Conservation (phyloP, 2,888 invertebrate genomes). For the Ephialtes manifestator region DNA sequence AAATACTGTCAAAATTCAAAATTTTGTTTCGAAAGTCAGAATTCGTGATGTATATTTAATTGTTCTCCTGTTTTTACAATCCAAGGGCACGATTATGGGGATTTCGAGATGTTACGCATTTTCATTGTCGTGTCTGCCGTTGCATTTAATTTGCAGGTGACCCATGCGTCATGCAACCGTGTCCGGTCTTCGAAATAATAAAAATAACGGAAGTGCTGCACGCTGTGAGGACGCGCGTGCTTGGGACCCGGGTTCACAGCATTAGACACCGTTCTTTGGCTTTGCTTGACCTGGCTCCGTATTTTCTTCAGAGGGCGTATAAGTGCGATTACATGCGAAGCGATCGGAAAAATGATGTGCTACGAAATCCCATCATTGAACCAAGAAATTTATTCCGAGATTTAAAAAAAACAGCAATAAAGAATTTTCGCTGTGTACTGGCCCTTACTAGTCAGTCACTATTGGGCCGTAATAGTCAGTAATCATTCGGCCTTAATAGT, state of each 20-base stretch:
- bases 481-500: too few relatives aligned
- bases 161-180: constrained; percentile 54
- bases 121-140: constrained; percentile 62
- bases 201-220: constrained; percentile 39
- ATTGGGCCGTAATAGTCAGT: too few relatives aligned
- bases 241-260: constrained; percentile 51
- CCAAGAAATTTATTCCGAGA: too few relatives aligned
- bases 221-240: constrained; percentile 67
- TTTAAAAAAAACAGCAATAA: too few relatives aligned
- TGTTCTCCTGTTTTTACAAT: background rate
- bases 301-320: too few relatives aligned
- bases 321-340: too few relatives aligned
- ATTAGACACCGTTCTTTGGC: constrained; percentile 53
- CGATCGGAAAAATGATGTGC: too few relatives aligned
- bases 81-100: background rate
- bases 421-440: too few relatives aligned
- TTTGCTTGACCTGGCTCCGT: background rate
- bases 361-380: too few relatives aligned
- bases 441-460: too few relatives aligned
- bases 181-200: constrained; percentile 42
- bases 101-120: background rate
- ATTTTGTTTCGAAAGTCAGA: too few relatives aligned
- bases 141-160: constrained; percentile 72
- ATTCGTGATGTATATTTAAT: background rate
- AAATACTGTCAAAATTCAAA: too few relatives aligned